A percentile compares a stretch with the other conserved stretches of the same genome.
These are phyloP conservation scores for Oenanthe melanoleuca DNA, from an alignment of 2,113 vertebrate genomes.

Conservation along the genomic window DNA sequence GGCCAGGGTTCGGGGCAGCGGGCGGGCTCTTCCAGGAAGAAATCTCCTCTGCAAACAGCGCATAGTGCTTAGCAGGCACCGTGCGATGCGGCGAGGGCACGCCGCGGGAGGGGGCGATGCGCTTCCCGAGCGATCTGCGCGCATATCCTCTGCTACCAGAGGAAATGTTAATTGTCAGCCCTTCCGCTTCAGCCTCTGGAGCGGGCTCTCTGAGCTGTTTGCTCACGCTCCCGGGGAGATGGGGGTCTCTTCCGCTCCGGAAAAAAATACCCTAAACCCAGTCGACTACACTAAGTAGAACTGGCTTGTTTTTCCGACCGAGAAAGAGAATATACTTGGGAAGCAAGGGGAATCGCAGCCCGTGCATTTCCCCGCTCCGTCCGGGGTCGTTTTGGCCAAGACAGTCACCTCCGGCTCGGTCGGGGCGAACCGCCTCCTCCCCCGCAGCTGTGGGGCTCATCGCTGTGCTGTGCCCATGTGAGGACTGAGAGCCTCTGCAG, in stretches of 20 bases:
- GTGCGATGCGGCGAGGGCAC: not conserved
- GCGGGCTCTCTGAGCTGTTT: not conserved
- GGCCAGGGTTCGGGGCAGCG: not conserved
- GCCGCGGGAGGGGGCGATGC: constrained; percentile 17
- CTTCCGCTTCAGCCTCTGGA: constrained; percentile 63
- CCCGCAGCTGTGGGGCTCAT: constrained; percentile 13
- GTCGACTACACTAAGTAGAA: not conserved
- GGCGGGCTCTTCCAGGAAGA: not conserved
- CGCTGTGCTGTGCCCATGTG: not conserved
- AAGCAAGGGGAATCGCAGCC: not conserved
- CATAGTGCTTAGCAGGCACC: not conserved
- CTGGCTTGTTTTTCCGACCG: not conserved
- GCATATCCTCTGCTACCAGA: constrained; percentile 53
- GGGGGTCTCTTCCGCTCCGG: constrained; percentile 44
- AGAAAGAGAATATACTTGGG: not conserved
- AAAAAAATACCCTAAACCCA: not conserved
- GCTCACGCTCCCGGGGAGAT: constrained; percentile 16
- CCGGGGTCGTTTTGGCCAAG: not conserved
- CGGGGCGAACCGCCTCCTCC: not conserved
- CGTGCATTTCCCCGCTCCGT: not conserved
- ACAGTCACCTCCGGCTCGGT: not conserved
- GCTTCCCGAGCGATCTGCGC: constrained; percentile 36
- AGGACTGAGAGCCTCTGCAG: not conserved
- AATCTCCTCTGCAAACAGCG: not conserved
- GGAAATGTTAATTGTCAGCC: constrained; percentile 70